Conservation (phyloP, 2,888 invertebrate genomes). For the Lycia hirtaria region DNA sequence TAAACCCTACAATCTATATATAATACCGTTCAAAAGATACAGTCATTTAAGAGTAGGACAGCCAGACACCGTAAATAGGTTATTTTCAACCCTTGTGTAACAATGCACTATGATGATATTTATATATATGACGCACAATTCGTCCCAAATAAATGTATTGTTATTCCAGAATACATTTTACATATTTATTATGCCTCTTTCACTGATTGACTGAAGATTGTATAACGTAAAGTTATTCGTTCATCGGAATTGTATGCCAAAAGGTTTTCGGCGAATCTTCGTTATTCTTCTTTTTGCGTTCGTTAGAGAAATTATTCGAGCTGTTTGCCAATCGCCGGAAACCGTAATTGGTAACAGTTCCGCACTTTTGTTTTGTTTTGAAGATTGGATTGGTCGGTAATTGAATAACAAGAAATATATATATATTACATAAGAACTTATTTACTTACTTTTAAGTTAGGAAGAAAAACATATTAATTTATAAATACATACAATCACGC, state of each 20-base stretch:
- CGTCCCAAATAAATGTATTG: no score
- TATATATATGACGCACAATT: no score
- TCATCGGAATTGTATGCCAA: background rate
- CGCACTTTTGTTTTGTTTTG: slow-evolving; percentile 18
- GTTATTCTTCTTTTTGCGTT: slow-evolving; percentile 26
- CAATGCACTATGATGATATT: no score
- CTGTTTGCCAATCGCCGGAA: slow-evolving; percentile 31
- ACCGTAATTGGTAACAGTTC: slow-evolving; percentile 33
- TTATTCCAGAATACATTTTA: no score
- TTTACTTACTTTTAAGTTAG: no score
- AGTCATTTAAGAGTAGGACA: no score
- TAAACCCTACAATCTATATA: no score
- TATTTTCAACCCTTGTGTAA: no score
- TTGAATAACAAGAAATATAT: slow-evolving; percentile 3
- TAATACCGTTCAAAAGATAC: no score
- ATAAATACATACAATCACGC: no score
- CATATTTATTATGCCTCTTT: background rate
- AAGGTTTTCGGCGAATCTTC: slow-evolving; percentile 12
- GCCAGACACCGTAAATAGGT: no score
- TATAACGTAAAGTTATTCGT: slow-evolving; percentile 2
- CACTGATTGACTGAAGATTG: background rate
- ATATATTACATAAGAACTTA: background rate
- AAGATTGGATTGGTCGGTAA: slow-evolving; percentile 6
- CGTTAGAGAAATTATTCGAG: slow-evolving; percentile 28
- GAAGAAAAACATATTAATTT: no score